Evolutionary conservation across 2,888 invertebrate species (phyloP), one percentile per base, ranked within the genome.

Genomic region (Drosophila niveifrons): DNA sequence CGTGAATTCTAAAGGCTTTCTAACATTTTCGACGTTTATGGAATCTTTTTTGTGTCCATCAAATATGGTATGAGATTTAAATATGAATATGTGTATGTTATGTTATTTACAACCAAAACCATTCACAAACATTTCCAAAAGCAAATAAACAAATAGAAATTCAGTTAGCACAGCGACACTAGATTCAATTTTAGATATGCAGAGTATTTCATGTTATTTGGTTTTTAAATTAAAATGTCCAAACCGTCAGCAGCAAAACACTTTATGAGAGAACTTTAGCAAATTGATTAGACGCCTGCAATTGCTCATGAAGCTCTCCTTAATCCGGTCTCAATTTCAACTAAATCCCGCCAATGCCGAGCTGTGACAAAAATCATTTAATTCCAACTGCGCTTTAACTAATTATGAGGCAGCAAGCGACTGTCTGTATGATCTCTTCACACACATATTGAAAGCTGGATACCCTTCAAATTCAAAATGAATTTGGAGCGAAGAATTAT

Each of bases 101-200:
- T 36, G n/a, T n/a, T 36, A 58, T 65, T 51, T 73, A 31, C 23
- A 43, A 9, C 41, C 8, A 31, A 41, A 57, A 46, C 0, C 18
- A 31, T 61, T 44, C 39, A 18, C 29, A 29, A n/a, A 31, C 39
- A 48, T 8, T 15, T 29, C 15, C 29, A 36, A 13, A 15, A 13
- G 13, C 15, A 52, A 17, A 17, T 10, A 43, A 15, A 17, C 13
- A 39, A 13, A 13, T 41, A 41, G 3, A 2, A 8, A 44, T 44
- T 18, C 18, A 9, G 8, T 6, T 23, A 41, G 34, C 43, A 29
- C 50, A n/a, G 11, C 43, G 44, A 17, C 7, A 23, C 41, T 56
- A 59, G 81, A 84, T 84, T 87, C 48, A 52, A 89, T 87, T 87
- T 84, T 28, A 84, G 82, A 89, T 84, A 78, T 61, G 67, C 52